phyloP scores from a whole-genome alignment of 2,113 vertebrate species.

The Pachypanchax playfairii region DNA sequence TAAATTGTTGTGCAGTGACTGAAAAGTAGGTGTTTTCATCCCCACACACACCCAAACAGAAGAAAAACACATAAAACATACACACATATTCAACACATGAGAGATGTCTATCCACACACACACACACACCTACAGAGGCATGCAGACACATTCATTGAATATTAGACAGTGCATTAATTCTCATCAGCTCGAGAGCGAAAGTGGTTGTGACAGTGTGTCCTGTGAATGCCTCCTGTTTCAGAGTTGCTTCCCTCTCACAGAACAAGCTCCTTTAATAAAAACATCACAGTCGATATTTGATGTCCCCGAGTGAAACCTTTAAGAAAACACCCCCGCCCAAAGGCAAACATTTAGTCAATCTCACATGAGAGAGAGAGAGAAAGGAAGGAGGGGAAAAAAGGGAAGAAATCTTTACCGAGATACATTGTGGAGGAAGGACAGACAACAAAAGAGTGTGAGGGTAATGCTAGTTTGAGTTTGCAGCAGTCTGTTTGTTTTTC shows the following conservation, averaged over 20 bases:
- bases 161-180: slow-evolving; percentile 70
- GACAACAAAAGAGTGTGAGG: not conserved
- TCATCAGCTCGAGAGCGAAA: slow-evolving; percentile 59
- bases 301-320: slow-evolving; percentile 62
- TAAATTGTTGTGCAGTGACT: slow-evolving; percentile 71
- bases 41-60: slow-evolving; percentile 18
- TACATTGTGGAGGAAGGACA: not conserved
- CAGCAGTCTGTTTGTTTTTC: slow-evolving; percentile 30
- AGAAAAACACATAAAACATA: slow-evolving; percentile 7
- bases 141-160: slow-evolving; percentile 42
- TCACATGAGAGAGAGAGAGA: not conserved
- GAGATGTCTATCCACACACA: slow-evolving; percentile 3
- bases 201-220: slow-evolving; percentile 54
- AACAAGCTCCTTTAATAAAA: slow-evolving; percentile 72
- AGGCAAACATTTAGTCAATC: slow-evolving; percentile 32
- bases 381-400: not conserved
- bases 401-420: slow-evolving; percentile 5
- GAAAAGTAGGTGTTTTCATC: slow-evolving; percentile 62
- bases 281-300: slow-evolving; percentile 62
- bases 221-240: slow-evolving; percentile 40
- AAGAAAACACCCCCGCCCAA: slow-evolving; percentile 39
- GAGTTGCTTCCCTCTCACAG: slow-evolving; percentile 30
- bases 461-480: slow-evolving; percentile 31
- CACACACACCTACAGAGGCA: not conserved
- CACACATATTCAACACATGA: slow-evolving; percentile 1